A percentile compares a stretch with the other conserved stretches of the same genome.
phyloP scores from a whole-genome alignment of 1,140 invertebrate genomes.

The Lineus longissimus region DNA sequence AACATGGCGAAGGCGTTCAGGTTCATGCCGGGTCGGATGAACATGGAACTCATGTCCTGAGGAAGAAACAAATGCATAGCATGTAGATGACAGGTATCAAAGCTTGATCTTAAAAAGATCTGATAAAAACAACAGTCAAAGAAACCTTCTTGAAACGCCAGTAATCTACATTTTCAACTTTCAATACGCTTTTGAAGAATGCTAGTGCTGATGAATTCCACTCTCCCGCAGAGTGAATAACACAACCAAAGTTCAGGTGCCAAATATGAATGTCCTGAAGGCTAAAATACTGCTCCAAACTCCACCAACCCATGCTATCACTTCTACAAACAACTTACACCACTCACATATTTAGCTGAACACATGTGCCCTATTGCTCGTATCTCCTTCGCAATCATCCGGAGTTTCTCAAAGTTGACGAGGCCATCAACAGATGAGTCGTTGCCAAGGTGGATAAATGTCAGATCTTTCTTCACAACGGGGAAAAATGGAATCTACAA shows the following conservation, averaged over 20 bases:
- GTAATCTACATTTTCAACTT: too few species aligned
- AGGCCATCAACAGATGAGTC: constrained; percentile 88
- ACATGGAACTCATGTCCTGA: constrained; percentile 47
- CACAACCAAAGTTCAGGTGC: too few species aligned
- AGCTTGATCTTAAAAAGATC: too few species aligned
- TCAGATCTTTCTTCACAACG: constrained; percentile 80
- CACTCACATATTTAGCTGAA: constrained; percentile 71
- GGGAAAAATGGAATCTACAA: constrained; percentile 74
- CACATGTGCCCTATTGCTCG: constrained; percentile 90
- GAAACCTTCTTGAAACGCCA: too few species aligned
- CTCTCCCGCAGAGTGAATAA: too few species aligned
- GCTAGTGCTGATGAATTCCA: too few species aligned
- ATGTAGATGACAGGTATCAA: neutral
- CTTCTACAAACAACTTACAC: too few species aligned
- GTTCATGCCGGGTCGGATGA: constrained; percentile 9
- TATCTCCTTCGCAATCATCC: constrained; percentile 98
- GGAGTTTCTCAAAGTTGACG: constrained; percentile 93
- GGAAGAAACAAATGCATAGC: neutral
- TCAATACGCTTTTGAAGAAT: too few species aligned
- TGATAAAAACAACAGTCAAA: too few species aligned
- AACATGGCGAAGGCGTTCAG: constrained; percentile 11
- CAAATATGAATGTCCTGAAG: too few species aligned
- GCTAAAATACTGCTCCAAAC: too few species aligned
- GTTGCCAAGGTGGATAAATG: constrained; percentile 96
- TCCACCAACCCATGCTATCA: too few species aligned